A percentile compares a stretch with the other conserved stretches of the same genome.
Conservation (phyloP, 2,113 vertebrate species). For the Lepisosteus osseus region DNA sequence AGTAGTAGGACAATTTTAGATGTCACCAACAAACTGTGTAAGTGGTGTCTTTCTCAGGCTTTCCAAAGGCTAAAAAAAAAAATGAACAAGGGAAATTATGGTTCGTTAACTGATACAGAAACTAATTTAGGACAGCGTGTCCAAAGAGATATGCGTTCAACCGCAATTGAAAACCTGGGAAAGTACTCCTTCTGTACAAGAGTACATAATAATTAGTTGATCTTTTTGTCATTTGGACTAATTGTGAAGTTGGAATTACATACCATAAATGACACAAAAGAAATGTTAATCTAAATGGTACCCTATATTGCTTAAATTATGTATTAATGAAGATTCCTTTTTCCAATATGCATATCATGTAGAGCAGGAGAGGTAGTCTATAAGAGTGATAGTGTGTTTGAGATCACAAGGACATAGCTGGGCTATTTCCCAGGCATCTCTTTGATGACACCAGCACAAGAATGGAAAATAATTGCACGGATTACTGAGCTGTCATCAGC, state of each 20-base stretch:
- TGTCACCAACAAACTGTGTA: too few species aligned
- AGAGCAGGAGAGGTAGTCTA: too few species aligned
- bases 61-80: slow-evolving; percentile 10
- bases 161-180: slow-evolving; percentile 32
- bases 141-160: slow-evolving; percentile 33
- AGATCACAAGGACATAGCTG: too few species aligned
- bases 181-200: slow-evolving; percentile 24
- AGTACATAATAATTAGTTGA: slow-evolving; percentile 53
- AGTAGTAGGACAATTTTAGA: too few species aligned
- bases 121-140: slow-evolving; percentile 39
- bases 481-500: too few species aligned
- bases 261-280: slow-evolving; percentile 45
- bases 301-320: slow-evolving; percentile 45
- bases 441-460: too few species aligned
- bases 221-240: slow-evolving; percentile 46
- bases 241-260: slow-evolving; percentile 61
- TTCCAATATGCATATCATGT: too few species aligned
- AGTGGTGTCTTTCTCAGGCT: too few species aligned
- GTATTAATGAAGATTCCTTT: slow-evolving; percentile 37
- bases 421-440: too few species aligned
- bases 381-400: too few species aligned
- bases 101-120: slow-evolving; percentile 46
- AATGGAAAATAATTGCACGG: too few species aligned
- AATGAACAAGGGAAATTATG: slow-evolving; percentile 28
- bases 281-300: slow-evolving; percentile 47